Percentiles rank a stretch among this genome's conserved stretches.
Evolutionary conservation across 2,888 invertebrate genomes (phyloP).

Genomic region (Geotrupes spiniger): DNA sequence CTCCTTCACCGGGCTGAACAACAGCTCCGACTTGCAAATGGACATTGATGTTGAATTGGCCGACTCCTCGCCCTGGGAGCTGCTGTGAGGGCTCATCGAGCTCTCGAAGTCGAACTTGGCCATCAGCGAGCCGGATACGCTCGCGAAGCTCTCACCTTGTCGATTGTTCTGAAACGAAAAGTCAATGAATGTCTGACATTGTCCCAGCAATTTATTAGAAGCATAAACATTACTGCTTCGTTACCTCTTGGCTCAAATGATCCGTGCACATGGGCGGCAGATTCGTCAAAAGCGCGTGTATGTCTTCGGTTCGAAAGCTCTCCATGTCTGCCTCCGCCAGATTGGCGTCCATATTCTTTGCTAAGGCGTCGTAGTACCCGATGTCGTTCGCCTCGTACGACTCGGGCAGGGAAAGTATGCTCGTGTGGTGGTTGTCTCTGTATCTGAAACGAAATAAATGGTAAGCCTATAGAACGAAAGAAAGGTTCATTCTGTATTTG

Average conservation of each 20-base stretch:
- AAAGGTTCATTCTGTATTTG: no score
- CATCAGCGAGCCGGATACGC: constrained; percentile 78
- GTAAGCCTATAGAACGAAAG: no score
- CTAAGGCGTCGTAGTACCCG: constrained; percentile 78
- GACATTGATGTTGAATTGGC: constrained; percentile 80
- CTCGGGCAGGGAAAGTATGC: constrained; percentile 77
- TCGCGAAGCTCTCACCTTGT: constrained; percentile 79
- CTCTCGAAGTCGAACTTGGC: constrained; percentile 77
- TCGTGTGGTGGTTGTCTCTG: constrained; percentile 80
- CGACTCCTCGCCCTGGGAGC: constrained; percentile 73
- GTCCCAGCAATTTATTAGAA: no score
- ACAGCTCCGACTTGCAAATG: constrained; percentile 85
- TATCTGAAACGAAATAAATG: constrained; percentile 54
- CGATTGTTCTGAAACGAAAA: constrained; percentile 68
- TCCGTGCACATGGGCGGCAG: constrained; percentile 66
- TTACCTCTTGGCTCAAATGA: constrained; percentile 51
- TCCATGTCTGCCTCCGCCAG: constrained; percentile 95
- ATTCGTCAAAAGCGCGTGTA: constrained; percentile 79
- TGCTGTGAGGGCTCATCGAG: constrained; percentile 72
- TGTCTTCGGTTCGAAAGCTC: constrained; percentile 88
- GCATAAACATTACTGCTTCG: no score
- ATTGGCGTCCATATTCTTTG: constrained; percentile 87
- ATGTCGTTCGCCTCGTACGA: constrained; percentile 68
- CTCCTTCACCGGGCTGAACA: constrained; percentile 89
- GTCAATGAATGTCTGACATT: no score